Evolutionary conservation across 2,888 invertebrate species (phyloP).

Genomic region (Sisyra nigra): DNA sequence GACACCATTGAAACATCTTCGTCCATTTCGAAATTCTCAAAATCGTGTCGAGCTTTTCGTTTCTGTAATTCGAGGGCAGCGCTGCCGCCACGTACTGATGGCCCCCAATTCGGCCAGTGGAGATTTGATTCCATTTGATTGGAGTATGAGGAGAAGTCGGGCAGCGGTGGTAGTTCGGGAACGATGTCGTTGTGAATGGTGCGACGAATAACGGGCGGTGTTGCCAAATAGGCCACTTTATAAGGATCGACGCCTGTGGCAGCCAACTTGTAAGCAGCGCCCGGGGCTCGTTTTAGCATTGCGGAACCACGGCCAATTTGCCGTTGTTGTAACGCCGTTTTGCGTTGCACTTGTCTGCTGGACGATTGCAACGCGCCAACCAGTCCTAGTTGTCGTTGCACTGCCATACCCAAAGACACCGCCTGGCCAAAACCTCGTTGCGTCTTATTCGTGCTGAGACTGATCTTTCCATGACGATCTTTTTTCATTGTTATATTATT

Average conservation of each 20-base stretch:
- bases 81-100: conserved; percentile 15
- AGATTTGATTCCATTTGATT: conserved; percentile 1
- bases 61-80: neutral
- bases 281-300: conserved; percentile 4
- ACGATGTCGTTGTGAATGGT: conserved; percentile 22
- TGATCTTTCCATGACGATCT: conserved; percentile 35
- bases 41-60: no score
- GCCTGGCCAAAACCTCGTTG: conserved; percentile 15
- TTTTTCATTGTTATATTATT: conserved; percentile 31
- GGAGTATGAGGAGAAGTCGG: conserved; percentile 10
- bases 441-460: conserved; percentile 31
- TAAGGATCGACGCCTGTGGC: conserved; percentile 9
- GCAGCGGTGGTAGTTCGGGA: conserved; percentile 15
- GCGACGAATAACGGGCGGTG: conserved; percentile 15
- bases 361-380: conserved; percentile 12
- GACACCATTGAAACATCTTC: no score
- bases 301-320: conserved; percentile 11
- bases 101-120: conserved; percentile 20
- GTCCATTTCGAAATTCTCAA: no score
- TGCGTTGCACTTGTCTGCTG: conserved; percentile 6
- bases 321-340: conserved; percentile 4
- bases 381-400: conserved; percentile 25
- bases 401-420: conserved; percentile 15
- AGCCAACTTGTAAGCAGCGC: neutral
- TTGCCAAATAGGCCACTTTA: conserved; percentile 11